Percentiles rank a stretch among this genome's conserved stretches.
Conservation (phyloP, 2,797 vertebrate species). For the Tachyglossus aculeatus region DNA sequence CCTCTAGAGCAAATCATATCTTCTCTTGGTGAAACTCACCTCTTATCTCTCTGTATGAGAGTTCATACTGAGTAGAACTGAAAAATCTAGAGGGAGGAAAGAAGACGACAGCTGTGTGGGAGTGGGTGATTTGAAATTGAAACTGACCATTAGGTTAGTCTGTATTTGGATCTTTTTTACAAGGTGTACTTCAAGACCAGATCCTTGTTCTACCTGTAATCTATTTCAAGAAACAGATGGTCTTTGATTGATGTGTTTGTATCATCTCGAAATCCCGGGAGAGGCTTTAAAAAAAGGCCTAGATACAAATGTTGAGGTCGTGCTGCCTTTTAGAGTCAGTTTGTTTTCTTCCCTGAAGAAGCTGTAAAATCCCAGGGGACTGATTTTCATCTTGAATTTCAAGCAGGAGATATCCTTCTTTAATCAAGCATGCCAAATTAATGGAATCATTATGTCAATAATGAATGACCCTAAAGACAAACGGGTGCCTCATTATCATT, state of each 20-base stretch:
- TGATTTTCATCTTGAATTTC: background rate
- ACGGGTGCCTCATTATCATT: no score
- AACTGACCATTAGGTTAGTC: background rate
- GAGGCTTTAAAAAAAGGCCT: slow-evolving; percentile 5
- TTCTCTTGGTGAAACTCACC: no score
- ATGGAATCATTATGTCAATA: no score
- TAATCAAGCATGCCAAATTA: no score
- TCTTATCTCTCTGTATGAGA: no score
- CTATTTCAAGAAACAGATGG: slow-evolving; percentile 12
- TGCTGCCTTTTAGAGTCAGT: no score
- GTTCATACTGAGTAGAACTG: no score
- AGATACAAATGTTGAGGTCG: slow-evolving; percentile 48
- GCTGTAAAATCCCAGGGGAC: no score
- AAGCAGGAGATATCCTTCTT: background rate
- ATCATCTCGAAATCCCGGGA: slow-evolving; percentile 12
- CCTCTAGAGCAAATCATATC: no score
- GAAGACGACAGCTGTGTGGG: background rate
- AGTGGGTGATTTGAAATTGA: background rate
- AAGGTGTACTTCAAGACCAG: background rate
- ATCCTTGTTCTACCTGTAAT: slow-evolving; percentile 19
- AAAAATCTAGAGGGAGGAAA: no score
- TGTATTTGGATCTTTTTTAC: background rate
- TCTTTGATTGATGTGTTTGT: slow-evolving; percentile 32
- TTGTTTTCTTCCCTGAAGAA: background rate
- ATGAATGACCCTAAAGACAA: no score